Evolutionary conservation across 2,797 vertebrate species (phyloP).

Genomic region (Megalops cyprinoides): DNA sequence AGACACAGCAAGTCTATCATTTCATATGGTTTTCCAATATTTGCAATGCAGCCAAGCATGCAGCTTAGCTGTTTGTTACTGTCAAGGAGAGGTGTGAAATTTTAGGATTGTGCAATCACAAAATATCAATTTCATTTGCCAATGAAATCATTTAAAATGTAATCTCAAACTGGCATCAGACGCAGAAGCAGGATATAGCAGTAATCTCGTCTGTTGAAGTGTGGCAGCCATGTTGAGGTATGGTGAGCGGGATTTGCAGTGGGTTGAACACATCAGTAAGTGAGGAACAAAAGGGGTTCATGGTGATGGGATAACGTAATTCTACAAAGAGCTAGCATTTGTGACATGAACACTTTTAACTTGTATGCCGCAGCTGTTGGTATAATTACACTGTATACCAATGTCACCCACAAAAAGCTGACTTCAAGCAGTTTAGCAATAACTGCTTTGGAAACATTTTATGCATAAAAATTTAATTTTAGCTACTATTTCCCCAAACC

Average conservation of each 20-base stretch:
- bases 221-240: too few relatives aligned
- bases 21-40: slow-evolving; percentile 15
- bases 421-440: too few relatives aligned
- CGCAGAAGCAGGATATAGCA: not conserved
- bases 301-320: not conserved
- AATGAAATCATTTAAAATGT: not conserved
- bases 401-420: too few relatives aligned
- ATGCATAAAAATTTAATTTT: too few relatives aligned
- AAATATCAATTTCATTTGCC: not conserved
- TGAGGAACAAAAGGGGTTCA: not conserved
- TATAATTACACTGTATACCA: too few relatives aligned
- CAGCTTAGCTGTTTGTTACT: not conserved
- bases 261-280: too few relatives aligned
- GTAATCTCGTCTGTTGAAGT: too few relatives aligned
- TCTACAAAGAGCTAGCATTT: not conserved
- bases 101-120: not conserved
- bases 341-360: not conserved
- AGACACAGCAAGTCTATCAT: slow-evolving; percentile 27
- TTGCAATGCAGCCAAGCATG: not conserved
- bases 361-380: not conserved
- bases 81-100: not conserved
- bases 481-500: too few relatives aligned
- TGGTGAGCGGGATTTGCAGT: too few relatives aligned
- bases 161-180: not conserved
- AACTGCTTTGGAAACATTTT: not conserved